Evolutionary conservation across 2,797 vertebrate species (phyloP).

Genomic region (Nothura maculosa): DNA sequence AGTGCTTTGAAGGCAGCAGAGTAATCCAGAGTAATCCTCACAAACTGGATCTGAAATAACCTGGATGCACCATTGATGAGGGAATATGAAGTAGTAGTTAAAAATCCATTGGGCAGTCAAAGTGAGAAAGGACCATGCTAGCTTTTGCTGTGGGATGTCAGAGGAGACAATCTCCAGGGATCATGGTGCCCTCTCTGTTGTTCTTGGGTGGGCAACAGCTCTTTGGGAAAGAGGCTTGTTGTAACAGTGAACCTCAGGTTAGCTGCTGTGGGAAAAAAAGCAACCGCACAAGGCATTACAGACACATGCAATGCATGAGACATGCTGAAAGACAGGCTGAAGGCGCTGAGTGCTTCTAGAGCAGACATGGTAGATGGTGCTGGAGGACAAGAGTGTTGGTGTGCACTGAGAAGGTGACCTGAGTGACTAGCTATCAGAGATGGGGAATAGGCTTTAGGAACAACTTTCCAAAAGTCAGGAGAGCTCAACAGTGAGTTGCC

Average conservation of each 20-base stretch:
- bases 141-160: background rate
- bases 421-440: background rate
- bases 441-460: background rate
- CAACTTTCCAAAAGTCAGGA: background rate
- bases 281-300: background rate
- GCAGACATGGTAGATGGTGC: background rate
- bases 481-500: background rate
- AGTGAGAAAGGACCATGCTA: background rate
- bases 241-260: background rate
- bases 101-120: background rate
- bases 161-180: background rate
- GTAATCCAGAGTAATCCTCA: slow-evolving; percentile 27
- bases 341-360: background rate
- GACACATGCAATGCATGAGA: background rate
- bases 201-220: background rate
- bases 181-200: background rate
- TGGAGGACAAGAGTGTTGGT: background rate
- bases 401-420: background rate
- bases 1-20: background rate
- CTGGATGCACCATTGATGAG: background rate
- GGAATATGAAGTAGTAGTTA: background rate
- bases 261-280: background rate
- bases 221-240: background rate
- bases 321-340: background rate
- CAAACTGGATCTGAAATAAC: background rate